phyloP scores from a whole-genome alignment of 1,140 invertebrate genomes.

The Drosophila varians region DNA sequence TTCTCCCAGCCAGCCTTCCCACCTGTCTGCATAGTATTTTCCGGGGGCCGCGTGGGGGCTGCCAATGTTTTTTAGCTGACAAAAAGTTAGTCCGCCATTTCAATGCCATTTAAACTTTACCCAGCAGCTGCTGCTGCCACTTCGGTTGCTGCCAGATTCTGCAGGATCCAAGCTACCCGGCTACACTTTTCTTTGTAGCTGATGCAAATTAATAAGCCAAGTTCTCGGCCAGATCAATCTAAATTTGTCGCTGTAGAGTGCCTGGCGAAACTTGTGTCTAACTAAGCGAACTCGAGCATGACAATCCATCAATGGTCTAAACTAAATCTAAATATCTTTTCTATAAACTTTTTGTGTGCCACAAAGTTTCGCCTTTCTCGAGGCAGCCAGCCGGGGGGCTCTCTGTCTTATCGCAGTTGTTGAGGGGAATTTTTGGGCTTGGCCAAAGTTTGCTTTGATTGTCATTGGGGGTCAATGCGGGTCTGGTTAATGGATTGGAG shows the following conservation, averaged over 20 bases:
- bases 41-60: constrained; percentile 21
- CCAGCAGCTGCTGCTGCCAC: constrained; percentile 31
- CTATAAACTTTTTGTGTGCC: constrained; percentile 28
- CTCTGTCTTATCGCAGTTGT: constrained; percentile 35
- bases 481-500: constrained; percentile 31
- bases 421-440: constrained; percentile 10
- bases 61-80: constrained; percentile 69
- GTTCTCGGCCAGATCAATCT: constrained; percentile 69
- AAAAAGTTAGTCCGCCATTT: constrained; percentile 54
- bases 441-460: constrained; percentile 32
- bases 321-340: constrained; percentile 36
- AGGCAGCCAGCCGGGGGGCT: too few species aligned
- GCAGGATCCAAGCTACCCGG: constrained; percentile 2
- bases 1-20: neutral
- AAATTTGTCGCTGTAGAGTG: constrained; percentile 54
- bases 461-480: constrained; percentile 45
- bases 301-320: constrained; percentile 53
- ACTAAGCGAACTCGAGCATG: constrained; percentile 44
- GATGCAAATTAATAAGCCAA: constrained; percentile 76
- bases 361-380: too few species aligned
- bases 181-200: constrained; percentile 13
- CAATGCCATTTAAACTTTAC: constrained; percentile 63
- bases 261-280: constrained; percentile 47
- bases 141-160: neutral
- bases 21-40: constrained; percentile 8